Evolutionary conservation across 1,140 invertebrate species (phyloP), one percentile per base, ranked within the genome.

Genomic region (Coelopa frigida): DNA sequence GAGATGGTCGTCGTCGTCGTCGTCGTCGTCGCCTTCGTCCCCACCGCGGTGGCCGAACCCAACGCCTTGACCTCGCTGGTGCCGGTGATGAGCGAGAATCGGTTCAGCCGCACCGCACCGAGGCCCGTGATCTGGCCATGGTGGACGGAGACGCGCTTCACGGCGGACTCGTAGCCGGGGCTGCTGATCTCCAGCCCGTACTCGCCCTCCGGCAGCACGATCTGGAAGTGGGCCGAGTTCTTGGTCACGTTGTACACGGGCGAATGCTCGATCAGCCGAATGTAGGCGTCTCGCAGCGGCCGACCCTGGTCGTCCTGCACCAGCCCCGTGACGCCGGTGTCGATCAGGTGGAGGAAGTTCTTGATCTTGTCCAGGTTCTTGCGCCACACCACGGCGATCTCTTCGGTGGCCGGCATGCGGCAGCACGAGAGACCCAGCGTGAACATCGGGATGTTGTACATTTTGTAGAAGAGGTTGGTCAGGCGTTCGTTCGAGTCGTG

Each of bases 351-450:
- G 3, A 70, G 78, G 49, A 77, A 85, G 64, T 70, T 78, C 70
- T 84, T 80, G 1, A 89, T 65, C 3, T 85, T 80, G 14, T 73
- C 58, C 32, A 92, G 70, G 62, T 84, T 84, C 29, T 83, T 76
- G 44, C 79, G 75, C 88, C 88, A 94, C 5, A 89, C 75, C 32
- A 70, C 73, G 0, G 80, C 80, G 21, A 94, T 75, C 8, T 79
- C 72, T 4, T 70, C 68, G 11, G 80, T 71, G 2, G 59, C 46
- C 1, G 89, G 88, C 74, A 86, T 86, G 52, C 85, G 85, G 58
- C 89, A 92, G 56, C 89, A 93, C 35, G 80, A 75, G 5, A 82
- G 48, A 2, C 78, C 78, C 20, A 79, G 66, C 0, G 78, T 77
- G n/a, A 78, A 68, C 50, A 82, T 66, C 0, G 79, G 77, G 2